A percentile compares a stretch with the other conserved stretches of the same genome.
Evolutionary conservation across 1,140 invertebrate genomes (phyloP).

Genomic region (Geopemphigus sp.): DNA sequence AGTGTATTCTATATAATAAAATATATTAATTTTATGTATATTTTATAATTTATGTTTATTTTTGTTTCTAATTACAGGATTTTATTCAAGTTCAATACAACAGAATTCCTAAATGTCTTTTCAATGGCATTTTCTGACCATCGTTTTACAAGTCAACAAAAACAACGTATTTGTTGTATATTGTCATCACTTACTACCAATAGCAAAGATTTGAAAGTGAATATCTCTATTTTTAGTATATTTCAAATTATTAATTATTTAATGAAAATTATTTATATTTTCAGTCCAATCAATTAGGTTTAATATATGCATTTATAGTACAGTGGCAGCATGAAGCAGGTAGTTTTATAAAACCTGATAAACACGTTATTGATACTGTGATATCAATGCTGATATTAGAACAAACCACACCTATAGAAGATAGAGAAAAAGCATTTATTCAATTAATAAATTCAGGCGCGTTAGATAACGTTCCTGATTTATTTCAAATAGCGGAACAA

Average conservation of each 20-base stretch:
- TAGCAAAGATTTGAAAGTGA: conserved; percentile 64
- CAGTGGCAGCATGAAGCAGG: conserved; percentile 29
- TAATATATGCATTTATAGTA: conserved; percentile 72
- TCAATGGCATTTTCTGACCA: conserved; percentile 82
- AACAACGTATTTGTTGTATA: conserved; percentile 79
- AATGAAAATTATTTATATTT: conserved; percentile 44
- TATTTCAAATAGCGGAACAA: conserved; percentile 23
- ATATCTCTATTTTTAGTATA: conserved; percentile 51
- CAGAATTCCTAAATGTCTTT: conserved; percentile 87
- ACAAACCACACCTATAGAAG: conserved; percentile 36
- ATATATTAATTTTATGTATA: too few species aligned
- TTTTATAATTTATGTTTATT: too few species aligned
- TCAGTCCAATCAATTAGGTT: conserved; percentile 63
- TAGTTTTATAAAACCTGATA: conserved; percentile 30
- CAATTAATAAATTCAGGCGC: conserved; percentile 37
- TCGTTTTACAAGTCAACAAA: conserved; percentile 73
- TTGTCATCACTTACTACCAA: conserved; percentile 72
- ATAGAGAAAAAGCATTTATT: conserved; percentile 42
- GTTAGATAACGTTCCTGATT: conserved; percentile 13
- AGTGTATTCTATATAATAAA: not conserved
- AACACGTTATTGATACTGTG: conserved; percentile 13
- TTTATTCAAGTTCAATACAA: conserved; percentile 80
- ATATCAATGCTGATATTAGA: conserved; percentile 16
- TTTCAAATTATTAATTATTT: conserved; percentile 52
- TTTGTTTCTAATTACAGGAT: conserved; percentile 58